A percentile compares a stretch with the other conserved stretches of the same genome.
Conservation (phyloP, 37 sponge, comb jelly and placozoan species). For the Theonella swinhoei region DNA sequence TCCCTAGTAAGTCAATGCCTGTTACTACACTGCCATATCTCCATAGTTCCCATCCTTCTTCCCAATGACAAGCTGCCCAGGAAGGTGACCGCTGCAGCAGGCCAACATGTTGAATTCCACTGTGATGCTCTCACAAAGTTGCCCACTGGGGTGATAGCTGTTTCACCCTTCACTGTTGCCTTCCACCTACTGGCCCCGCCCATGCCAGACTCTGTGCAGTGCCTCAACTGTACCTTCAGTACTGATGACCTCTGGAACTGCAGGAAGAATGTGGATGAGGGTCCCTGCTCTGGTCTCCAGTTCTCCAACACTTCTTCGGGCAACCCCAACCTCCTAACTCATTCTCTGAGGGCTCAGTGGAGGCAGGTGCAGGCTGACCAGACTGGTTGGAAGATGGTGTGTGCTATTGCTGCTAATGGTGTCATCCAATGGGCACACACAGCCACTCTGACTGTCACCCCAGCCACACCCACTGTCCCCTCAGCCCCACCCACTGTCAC, state of each 20-base stretch:
- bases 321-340: neutral
- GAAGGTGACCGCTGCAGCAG: neutral
- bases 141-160: neutral
- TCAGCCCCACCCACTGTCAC: neutral
- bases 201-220: neutral
- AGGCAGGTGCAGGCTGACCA: neutral
- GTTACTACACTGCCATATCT: neutral
- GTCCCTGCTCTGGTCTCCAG: neutral
- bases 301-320: neutral
- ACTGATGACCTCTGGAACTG: neutral
- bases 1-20: neutral
- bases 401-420: neutral
- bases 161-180: neutral
- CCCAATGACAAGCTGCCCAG: neutral
- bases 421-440: neutral
- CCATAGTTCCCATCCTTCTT: neutral
- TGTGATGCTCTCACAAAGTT: neutral
- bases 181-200: neutral
- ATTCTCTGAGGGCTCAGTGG: neutral
- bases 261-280: neutral
- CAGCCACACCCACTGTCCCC: neutral
- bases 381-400: neutral
- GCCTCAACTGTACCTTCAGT: neutral
- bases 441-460: neutral
- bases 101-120: neutral